Evolutionary conservation across 2,113 vertebrate genomes (phyloP).

Genomic region (Sminthopsis crassicaudata): DNA sequence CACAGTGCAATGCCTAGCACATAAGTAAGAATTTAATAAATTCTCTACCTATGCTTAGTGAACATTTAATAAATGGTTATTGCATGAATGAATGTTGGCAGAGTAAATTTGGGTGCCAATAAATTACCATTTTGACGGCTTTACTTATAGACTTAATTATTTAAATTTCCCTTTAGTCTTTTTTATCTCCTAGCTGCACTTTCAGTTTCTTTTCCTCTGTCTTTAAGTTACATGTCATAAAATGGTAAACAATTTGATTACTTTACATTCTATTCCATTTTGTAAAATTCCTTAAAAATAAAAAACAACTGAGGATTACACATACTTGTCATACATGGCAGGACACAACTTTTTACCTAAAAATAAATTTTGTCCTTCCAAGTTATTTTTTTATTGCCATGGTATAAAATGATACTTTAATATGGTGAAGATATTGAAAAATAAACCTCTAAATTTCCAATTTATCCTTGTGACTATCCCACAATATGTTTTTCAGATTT

Average conservation of each 20-base stretch:
- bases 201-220: conserved; percentile 69
- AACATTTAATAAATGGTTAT: not conserved
- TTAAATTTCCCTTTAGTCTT: conserved; percentile 76
- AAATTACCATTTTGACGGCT: not conserved
- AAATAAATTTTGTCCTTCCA: conserved; percentile 42
- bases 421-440: not conserved
- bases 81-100: not conserved
- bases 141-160: conserved; percentile 54
- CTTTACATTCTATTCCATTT: conserved; percentile 55
- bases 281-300: conserved; percentile 46
- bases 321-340: conserved; percentile 36
- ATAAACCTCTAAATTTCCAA: not conserved
- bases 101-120: not conserved
- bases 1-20: not conserved
- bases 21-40: not conserved
- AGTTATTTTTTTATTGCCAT: not conserved
- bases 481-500: not conserved
- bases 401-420: not conserved
- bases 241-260: conserved; percentile 68
- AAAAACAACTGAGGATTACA: conserved; percentile 34
- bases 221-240: conserved; percentile 68
- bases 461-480: not conserved
- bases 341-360: not conserved
- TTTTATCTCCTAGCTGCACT: conserved; percentile 51
- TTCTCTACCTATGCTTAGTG: not conserved